These are phyloP conservation scores for Riparia riparia DNA, from an alignment of 2,113 vertebrate genomes.

Conservation along the genomic window DNA sequence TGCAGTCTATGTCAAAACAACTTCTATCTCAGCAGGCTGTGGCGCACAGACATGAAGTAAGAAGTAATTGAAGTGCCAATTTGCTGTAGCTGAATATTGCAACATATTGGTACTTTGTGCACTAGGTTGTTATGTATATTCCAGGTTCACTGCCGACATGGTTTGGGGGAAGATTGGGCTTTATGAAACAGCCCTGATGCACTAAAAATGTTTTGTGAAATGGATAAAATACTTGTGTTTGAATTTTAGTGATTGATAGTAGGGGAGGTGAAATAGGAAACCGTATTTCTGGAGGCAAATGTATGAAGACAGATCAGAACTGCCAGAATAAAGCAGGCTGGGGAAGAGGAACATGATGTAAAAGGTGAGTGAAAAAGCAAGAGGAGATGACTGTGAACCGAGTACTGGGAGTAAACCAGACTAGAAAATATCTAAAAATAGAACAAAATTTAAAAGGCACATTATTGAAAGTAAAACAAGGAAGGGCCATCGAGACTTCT, in stretches of 20 bases:
- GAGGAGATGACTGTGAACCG: background rate
- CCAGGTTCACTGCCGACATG: background rate
- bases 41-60: rapidly evolving
- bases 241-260: background rate
- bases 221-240: background rate
- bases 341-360: background rate
- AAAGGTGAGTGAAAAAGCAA: background rate
- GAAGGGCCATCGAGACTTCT: background rate
- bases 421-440: background rate
- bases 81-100: background rate
- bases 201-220: background rate
- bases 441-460: background rate
- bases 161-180: background rate
- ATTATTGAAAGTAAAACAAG: background rate
- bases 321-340: background rate
- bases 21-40: background rate
- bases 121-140: background rate
- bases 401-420: background rate
- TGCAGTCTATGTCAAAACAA: background rate
- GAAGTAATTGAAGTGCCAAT: background rate
- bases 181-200: background rate
- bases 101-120: background rate
- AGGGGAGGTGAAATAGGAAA: background rate
- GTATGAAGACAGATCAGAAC: background rate
- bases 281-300: background rate